phyloP scores from a whole-genome alignment of 1,140 invertebrate species.

The Drosophila bipectinata region DNA sequence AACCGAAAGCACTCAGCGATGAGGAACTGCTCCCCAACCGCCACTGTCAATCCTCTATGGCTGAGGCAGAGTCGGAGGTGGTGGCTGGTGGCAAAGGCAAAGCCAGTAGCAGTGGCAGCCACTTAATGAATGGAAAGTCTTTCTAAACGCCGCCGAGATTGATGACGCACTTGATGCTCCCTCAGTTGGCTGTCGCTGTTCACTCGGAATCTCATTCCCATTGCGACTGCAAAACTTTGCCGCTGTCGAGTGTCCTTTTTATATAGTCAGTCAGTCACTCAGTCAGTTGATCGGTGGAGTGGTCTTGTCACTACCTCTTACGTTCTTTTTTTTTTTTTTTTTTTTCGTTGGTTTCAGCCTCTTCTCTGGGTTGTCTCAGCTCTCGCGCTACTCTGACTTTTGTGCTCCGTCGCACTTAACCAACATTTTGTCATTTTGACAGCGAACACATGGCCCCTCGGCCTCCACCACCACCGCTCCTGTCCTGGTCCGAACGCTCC shows the following conservation, averaged over 20 bases:
- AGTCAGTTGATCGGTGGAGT: slow-evolving; percentile 54
- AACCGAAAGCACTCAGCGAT: slow-evolving; percentile 65
- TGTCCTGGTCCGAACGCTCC: slow-evolving; percentile 24
- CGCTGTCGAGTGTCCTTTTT: slow-evolving; percentile 50
- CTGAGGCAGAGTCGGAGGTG: neutral
- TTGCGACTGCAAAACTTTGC: slow-evolving; percentile 50
- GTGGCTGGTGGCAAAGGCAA: too few relatives aligned
- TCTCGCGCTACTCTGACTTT: slow-evolving; percentile 37
- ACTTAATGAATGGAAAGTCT: slow-evolving; percentile 68
- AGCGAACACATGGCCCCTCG: slow-evolving; percentile 51
- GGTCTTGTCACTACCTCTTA: slow-evolving; percentile 38
- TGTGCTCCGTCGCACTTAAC: slow-evolving; percentile 61
- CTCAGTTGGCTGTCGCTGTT: slow-evolving; percentile 38
- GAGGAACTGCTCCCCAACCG: slow-evolving; percentile 16
- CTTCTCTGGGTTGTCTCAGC: slow-evolving; percentile 5
- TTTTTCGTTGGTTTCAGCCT: neutral
- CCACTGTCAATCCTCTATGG: slow-evolving; percentile 14
- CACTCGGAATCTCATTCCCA: slow-evolving; percentile 34
- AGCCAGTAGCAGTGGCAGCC: slow-evolving; percentile 21
- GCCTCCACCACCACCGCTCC: neutral
- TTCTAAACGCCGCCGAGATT: slow-evolving; percentile 61
- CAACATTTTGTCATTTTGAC: slow-evolving; percentile 80
- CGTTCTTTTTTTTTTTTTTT: slow-evolving; percentile 19
- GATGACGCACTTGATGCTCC: slow-evolving; percentile 75
- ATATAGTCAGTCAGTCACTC: slow-evolving; percentile 42